Conservation (phyloP, 2,113 vertebrate genomes). For the Steatornis caripensis region DNA sequence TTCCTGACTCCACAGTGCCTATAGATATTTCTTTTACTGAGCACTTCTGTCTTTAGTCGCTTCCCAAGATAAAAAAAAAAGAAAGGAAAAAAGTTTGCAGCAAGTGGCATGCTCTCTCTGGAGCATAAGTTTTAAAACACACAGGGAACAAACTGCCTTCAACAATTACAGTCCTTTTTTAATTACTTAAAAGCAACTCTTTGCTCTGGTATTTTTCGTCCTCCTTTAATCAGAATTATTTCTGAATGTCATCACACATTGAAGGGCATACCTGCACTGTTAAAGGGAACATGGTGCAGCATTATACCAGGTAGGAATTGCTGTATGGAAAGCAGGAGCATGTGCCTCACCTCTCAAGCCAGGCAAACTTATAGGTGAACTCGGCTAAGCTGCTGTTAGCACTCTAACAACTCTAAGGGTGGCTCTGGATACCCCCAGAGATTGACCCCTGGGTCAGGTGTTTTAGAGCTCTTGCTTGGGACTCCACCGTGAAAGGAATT, state of each 20-base stretch:
- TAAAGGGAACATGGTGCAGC: background rate
- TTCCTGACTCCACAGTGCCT: background rate
- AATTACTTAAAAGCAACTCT: background rate
- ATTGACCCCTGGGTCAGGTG: background rate
- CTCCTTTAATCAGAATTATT: background rate
- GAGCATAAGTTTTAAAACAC: background rate
- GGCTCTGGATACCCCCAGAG: background rate
- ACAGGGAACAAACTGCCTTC: background rate
- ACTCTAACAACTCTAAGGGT: background rate
- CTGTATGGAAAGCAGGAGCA: background rate
- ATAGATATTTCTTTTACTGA: background rate
- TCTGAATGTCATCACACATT: background rate
- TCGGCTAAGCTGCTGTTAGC: background rate
- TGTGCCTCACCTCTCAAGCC: fast-evolving
- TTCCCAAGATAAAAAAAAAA: background rate
- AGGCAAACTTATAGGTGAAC: background rate
- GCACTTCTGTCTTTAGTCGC: background rate
- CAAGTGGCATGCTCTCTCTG: background rate
- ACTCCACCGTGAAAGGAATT: background rate
- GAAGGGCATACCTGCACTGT: background rate
- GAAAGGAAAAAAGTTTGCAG: background rate
- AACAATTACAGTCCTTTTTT: background rate
- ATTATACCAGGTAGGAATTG: background rate
- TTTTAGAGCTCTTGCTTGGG: background rate
- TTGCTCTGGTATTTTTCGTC: background rate